phyloP scores from a whole-genome alignment of 2,888 invertebrate genomes.

The Heliothis peltigera region DNA sequence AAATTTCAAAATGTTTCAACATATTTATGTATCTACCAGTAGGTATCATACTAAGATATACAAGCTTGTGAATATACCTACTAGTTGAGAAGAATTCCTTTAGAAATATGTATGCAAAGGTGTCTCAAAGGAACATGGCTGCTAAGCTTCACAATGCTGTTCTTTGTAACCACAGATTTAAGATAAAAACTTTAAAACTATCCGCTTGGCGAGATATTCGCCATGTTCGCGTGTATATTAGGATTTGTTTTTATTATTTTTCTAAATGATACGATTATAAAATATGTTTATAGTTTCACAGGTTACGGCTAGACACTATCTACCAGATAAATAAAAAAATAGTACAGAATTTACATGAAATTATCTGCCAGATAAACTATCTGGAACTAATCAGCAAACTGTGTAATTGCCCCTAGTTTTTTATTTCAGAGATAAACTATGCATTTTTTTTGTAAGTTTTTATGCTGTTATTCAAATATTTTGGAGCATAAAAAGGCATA shows the following conservation, averaged over 20 bases:
- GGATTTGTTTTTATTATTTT: background rate
- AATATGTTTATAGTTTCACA: no score
- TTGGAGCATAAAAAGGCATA: no score
- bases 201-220: background rate
- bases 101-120: conserved; percentile 49
- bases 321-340: no score
- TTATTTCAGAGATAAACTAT: no score
- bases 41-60: background rate
- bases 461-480: no score
- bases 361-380: no score
- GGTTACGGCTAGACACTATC: no score
- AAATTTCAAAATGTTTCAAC: no score
- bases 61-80: conserved; percentile 2
- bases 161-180: conserved; percentile 43
- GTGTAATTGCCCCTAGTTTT: no score
- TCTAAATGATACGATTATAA: background rate
- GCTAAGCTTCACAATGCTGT: conserved; percentile 30
- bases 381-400: no score
- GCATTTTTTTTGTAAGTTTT: no score
- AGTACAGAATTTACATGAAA: no score
- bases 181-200: conserved; percentile 37
- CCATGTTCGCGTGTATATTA: background rate
- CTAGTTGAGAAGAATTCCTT: conserved; percentile 11
- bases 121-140: conserved; percentile 36
- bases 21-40: background rate